A percentile compares a stretch with the other conserved stretches of the same genome.
Conservation (phyloP, 2,888 invertebrate species). For the Lasioglossum vierecki region DNA sequence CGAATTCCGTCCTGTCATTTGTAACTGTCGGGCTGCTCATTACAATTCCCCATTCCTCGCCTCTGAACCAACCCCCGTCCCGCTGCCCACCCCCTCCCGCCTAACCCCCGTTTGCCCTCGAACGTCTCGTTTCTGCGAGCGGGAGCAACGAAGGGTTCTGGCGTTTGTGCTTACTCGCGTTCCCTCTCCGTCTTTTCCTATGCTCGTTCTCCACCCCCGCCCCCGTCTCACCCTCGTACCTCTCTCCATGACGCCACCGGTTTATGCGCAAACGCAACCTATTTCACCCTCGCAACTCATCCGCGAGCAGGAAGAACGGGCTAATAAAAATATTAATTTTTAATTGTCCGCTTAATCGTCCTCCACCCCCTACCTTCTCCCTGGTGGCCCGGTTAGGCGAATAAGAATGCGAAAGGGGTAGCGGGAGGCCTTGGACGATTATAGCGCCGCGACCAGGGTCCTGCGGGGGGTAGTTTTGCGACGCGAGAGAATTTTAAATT, state of each 20-base stretch:
- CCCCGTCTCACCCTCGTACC: not conserved
- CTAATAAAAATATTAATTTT: constrained; percentile 74
- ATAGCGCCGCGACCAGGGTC: too few species aligned
- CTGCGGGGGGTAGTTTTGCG: not conserved
- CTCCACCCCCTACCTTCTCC: constrained; percentile 22
- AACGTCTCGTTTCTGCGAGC: constrained; percentile 66
- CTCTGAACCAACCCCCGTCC: constrained; percentile 65
- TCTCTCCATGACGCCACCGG: not conserved
- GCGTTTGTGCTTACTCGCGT: constrained; percentile 69
- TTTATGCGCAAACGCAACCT: constrained; percentile 68
- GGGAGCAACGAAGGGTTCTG: constrained; percentile 65
- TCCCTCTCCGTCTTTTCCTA: constrained; percentile 61
- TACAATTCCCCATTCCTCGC: constrained; percentile 84
- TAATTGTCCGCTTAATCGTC: constrained; percentile 71
- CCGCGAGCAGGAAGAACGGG: constrained; percentile 48
- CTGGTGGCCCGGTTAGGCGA: not conserved
- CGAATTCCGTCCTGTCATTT: constrained; percentile 84
- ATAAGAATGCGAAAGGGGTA: constrained; percentile 9
- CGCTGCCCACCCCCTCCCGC: constrained; percentile 24
- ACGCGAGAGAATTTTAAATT: constrained; percentile 4
- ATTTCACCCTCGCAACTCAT: constrained; percentile 65
- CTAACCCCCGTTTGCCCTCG: constrained; percentile 49
- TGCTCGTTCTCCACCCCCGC: constrained; percentile 51
- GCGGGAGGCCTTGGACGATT: not conserved
- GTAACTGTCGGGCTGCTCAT: constrained; percentile 84